A percentile compares a stretch with the other conserved stretches of the same genome.
These are phyloP conservation scores for Trichosurus vulpecula DNA, from an alignment of 2,797 vertebrate species.

Conservation along the genomic window DNA sequence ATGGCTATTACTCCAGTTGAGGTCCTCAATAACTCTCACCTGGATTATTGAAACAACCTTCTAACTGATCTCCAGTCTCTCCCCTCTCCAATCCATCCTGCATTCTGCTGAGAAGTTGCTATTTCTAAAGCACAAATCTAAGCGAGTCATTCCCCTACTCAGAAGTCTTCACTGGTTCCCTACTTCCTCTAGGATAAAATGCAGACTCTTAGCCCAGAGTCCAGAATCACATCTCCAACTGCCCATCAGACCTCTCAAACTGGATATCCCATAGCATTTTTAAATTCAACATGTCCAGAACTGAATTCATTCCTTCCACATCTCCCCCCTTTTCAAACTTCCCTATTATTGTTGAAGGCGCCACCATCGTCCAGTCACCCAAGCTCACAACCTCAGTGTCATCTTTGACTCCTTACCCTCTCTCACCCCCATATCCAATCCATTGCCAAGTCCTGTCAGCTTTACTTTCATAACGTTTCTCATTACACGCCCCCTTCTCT, in stretches of 20 bases:
- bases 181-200: not conserved
- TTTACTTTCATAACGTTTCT: not conserved
- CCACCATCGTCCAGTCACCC: not conserved
- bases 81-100: not conserved
- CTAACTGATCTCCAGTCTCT: not conserved
- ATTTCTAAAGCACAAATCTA: not conserved
- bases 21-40: not conserved
- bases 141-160: not conserved
- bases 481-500: not conserved
- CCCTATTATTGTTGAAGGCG: not conserved
- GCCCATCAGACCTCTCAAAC: not conserved
- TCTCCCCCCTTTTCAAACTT: not conserved
- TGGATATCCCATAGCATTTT: not conserved
- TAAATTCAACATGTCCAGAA: not conserved
- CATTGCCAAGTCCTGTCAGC: not conserved
- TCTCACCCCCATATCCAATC: not conserved
- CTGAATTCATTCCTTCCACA: not conserved
- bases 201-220: not conserved
- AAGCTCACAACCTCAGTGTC: not conserved
- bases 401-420: not conserved
- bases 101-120: not conserved
- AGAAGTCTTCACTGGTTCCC: not conserved
- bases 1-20: not conserved
- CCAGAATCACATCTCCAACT: not conserved
- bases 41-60: not conserved